Evolutionary conservation across 2,797 vertebrate genomes (phyloP), one percentile per base, ranked within the genome.

Genomic region (Cryptoblepharus egeriae): DNA sequence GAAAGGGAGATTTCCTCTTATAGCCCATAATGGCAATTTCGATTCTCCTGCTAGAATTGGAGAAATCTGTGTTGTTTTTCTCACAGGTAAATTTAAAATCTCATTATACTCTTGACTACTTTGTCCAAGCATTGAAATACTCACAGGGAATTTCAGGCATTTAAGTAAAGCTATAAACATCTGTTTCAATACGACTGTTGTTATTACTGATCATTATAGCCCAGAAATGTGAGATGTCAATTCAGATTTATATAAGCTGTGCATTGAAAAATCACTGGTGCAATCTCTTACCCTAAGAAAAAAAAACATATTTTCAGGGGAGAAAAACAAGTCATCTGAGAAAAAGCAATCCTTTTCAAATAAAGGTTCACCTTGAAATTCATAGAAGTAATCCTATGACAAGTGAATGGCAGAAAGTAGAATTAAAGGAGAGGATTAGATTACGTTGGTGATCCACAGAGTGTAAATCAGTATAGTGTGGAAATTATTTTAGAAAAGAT

Each of bases 391-490:
- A 65, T 74, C 69, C 63, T 85, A 61, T 75, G 73, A 90, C 84
- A 89, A 89, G 84, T 84, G 80, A 89, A 60, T 81, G 90, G 67
- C 81, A 89, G 87, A 81, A 89, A 87, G 85, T 80, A 85, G 79
- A 90, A 87, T 89, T 91, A 68, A 86, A 78, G 79, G 83, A 90
- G 78, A 87, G 79, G 80, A 88, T 91, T 85, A 88, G 13, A 18
- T 63, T 83, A 81, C 87, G 75, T 79, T 75, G 77, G 79, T 64
- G 13, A 70, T 75, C 72, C 55, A 35, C 65, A 79, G 52, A 42
- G 20, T 3, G 7, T 3, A 3, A 72, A 75, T 4, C 39, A 42
- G 39, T 42, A 9, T 80, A 65, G 79, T 55, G 24, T 39, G 81
- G 16, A 65, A 76, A 80, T 64, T 58, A 8, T 88, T 79, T 89